Evolutionary conservation across 92 coral and sea anemone species (phyloP), one percentile per base, ranked within the genome.

Genomic region (Paramuricea clavata): DNA sequence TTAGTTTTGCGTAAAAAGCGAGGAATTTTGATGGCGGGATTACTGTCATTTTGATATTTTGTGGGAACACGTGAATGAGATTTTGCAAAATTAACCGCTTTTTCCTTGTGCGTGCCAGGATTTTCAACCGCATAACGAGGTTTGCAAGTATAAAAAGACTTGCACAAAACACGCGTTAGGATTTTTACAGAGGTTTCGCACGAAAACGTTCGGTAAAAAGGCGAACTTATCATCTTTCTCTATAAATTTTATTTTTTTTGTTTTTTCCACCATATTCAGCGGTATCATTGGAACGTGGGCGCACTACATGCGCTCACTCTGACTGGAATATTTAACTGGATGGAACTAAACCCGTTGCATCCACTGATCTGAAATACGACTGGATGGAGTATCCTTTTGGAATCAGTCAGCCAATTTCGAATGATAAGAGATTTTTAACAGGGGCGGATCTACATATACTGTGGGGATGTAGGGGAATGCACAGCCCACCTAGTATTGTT

Each of bases 1-100:
- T 79, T 79, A 12, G 43, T 15, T 79, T 79, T 79, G 3, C 84
- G 84, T 27, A 79, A 10, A 12, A 57, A 33, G 36, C 84, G 84
- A 34, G 84, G 84, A 15, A 79, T 39, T 44, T 79, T 79, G 49
- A 79, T 79, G 30, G 34, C 56, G 0, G 52, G 7, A 65, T 33
- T 5, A 5, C 3, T 21, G 27, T 54, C 25, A 17, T 54, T 19
- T 19, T 3, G 21, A 21, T 54, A 54, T 54, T 54, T 54, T 7
- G 7, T 47, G 1, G 52, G 2, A 12, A 21, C 25, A 19, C 27
- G 62, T 54, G 25, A 5, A 13, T 2, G 26, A 17, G 62, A 54
- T 17, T 54, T 21, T 19, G 27, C 19, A 54, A 3, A 2, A 54
- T 54, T 19, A 54, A 54, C 62, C 13, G 2, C 17, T 6, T 47